These are phyloP conservation scores for Pocillopora verrucosa DNA, from an alignment of 64 coral and sea anemone genomes.

Conservation along the genomic window DNA sequence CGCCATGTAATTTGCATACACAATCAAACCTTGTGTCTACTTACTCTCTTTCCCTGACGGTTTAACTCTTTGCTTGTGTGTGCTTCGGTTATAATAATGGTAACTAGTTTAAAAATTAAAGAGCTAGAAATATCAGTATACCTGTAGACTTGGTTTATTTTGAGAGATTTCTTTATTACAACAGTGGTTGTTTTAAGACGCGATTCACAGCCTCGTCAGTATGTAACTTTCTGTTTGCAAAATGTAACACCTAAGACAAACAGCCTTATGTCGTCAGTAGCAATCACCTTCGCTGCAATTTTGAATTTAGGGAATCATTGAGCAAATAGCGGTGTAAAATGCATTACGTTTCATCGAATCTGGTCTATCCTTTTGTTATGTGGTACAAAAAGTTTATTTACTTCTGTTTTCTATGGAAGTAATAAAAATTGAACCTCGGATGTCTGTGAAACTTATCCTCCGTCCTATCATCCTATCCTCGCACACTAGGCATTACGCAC, in stretches of 20 bases:
- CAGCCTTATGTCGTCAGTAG: not conserved
- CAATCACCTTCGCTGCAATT: not conserved
- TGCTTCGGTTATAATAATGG: no score
- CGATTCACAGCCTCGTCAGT: not conserved
- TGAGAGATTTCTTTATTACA: not conserved
- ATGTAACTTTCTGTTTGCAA: not conserved
- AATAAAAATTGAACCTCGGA: no score
- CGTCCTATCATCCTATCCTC: no score
- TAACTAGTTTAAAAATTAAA: not conserved
- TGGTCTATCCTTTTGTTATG: no score
- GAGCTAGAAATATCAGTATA: not conserved
- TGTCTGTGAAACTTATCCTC: no score
- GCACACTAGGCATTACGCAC: no score
- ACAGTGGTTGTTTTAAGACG: not conserved
- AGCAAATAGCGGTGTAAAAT: not conserved
- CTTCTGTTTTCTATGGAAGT: no score
- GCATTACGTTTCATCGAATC: not conserved
- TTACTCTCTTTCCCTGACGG: no score
- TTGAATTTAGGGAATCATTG: not conserved
- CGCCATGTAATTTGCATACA: no score
- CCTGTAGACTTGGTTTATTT: not conserved
- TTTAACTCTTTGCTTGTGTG: no score
- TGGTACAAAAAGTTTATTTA: no score
- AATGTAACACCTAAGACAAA: not conserved
- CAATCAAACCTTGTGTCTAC: no score